Conservation (phyloP, 2,113 vertebrate genomes). For the Dipodomys spectabilis region DNA sequence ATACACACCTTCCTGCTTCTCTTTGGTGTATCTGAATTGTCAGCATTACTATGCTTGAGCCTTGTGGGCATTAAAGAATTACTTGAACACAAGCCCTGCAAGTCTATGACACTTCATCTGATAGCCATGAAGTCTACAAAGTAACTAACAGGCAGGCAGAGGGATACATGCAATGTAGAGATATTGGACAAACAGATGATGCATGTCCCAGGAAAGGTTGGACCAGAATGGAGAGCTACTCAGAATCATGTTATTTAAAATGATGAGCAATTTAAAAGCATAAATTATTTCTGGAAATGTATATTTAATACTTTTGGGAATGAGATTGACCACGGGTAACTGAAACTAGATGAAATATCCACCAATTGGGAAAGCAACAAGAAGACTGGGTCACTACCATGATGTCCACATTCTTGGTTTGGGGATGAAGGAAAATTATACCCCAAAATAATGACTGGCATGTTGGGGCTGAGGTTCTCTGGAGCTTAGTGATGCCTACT, state of each 20-base stretch:
- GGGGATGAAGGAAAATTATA: constrained; percentile 33
- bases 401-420: constrained; percentile 51
- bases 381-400: constrained; percentile 4
- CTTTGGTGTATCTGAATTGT: background rate
- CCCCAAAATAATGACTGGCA: constrained; percentile 31
- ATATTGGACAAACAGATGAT: background rate
- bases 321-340: background rate
- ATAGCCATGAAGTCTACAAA: background rate
- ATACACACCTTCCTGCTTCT: background rate
- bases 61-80: background rate
- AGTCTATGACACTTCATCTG: background rate
- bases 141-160: background rate
- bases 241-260: background rate
- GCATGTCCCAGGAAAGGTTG: background rate
- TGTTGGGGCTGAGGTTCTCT: constrained; percentile 42
- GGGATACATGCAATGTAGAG: no score
- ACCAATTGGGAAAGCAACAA: constrained; percentile 21
- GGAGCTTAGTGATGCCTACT: background rate
- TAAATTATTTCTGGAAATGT: background rate
- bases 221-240: background rate
- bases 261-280: background rate
- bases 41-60: background rate
- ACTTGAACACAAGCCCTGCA: background rate
- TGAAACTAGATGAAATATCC: background rate
- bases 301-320: background rate